phyloP scores from a whole-genome alignment of 1,140 invertebrate species.

The Orussus abietinus region DNA sequence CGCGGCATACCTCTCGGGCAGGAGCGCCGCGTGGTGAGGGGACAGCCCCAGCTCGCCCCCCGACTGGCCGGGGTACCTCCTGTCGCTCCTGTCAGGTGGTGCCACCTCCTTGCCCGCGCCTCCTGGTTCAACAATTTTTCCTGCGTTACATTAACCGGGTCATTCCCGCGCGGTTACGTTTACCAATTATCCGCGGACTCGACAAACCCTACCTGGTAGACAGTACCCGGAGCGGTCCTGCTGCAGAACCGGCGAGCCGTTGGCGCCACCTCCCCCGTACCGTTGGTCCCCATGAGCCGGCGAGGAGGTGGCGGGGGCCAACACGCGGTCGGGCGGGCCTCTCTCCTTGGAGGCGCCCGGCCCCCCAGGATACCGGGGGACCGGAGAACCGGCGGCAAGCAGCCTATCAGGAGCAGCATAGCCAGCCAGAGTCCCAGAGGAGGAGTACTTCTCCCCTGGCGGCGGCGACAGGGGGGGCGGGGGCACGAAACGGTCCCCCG shows the following conservation, averaged over 20 bases:
- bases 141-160: no score
- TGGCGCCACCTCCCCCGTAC: background rate
- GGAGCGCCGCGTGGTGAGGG: constrained; percentile 41
- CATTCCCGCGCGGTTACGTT: no score
- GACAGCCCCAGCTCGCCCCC: constrained; percentile 38
- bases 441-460: constrained; percentile 45
- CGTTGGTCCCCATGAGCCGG: constrained; percentile 33
- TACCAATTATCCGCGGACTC: no score
- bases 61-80: constrained; percentile 31
- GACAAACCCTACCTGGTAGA: no score
- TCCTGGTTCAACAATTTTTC: constrained; percentile 10
- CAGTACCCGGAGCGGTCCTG: constrained; percentile 23
- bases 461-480: constrained; percentile 47
- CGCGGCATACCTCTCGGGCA: constrained; percentile 45
- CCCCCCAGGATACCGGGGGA: constrained; percentile 30
- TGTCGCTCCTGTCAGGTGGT: no score
- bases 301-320: constrained; percentile 33
- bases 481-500: constrained; percentile 46
- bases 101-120: constrained; percentile 6
- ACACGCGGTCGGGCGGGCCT: constrained; percentile 38
- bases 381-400: constrained; percentile 36
- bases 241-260: constrained; percentile 9
- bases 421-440: constrained; percentile 43
- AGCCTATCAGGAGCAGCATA: constrained; percentile 39
- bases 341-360: constrained; percentile 27